Percentiles rank a stretch among this genome's conserved stretches.
phyloP scores from a whole-genome alignment of 2,797 vertebrate species.

The Euthynnus affinis region DNA sequence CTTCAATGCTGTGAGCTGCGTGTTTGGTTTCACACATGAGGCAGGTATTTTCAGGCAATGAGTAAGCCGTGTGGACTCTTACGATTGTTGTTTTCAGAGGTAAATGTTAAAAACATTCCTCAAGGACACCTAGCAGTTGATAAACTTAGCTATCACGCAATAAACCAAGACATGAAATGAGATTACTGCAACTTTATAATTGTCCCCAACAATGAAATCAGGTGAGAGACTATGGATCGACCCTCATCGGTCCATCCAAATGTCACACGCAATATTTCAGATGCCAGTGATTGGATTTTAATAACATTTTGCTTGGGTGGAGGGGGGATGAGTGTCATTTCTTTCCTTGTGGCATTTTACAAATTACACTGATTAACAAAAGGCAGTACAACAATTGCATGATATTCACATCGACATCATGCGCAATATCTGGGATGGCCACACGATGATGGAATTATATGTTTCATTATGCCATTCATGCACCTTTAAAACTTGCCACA shows the following conservation, averaged over 20 bases:
- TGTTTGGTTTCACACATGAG: conserved; percentile 17
- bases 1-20: conserved; percentile 44
- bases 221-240: conserved; percentile 24
- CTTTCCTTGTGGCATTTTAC: conserved; percentile 50
- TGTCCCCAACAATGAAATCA: conserved; percentile 41
- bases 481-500: neutral
- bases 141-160: conserved; percentile 25
- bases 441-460: neutral
- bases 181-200: conserved; percentile 53
- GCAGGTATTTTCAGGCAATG: conserved; percentile 1
- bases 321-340: conserved; percentile 28
- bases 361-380: conserved; percentile 45
- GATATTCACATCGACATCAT: conserved; percentile 4
- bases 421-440: neutral
- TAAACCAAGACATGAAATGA: conserved; percentile 30
- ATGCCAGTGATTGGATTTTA: conserved; percentile 59
- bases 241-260: conserved; percentile 42
- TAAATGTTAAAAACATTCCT: conserved; percentile 23
- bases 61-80: conserved; percentile 7
- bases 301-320: conserved; percentile 42
- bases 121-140: conserved; percentile 38
- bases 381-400: conserved; percentile 10
- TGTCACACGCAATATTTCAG: conserved; percentile 53
- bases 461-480: neutral
- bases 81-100: conserved; percentile 24